These are phyloP conservation scores for Pagetopsis macropterus DNA, from an alignment of 2,797 vertebrate species.

Conservation along the genomic window DNA sequence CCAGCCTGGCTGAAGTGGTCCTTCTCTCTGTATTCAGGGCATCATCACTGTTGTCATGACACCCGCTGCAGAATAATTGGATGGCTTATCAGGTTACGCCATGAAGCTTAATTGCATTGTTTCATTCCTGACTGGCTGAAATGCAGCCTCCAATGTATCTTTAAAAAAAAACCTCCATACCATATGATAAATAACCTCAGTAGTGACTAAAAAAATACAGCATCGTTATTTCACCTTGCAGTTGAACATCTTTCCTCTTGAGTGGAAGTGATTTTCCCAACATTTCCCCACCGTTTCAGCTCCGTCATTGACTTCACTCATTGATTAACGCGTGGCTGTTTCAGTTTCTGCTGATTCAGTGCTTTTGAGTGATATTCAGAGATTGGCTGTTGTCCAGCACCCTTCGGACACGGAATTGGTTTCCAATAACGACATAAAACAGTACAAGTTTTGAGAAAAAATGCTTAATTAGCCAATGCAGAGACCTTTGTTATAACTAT, in stretches of 20 bases:
- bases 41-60: slow-evolving; percentile 75
- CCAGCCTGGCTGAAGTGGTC: slow-evolving; percentile 46
- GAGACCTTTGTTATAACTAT: background rate
- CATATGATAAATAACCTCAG: slow-evolving; percentile 11
- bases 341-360: slow-evolving; percentile 25
- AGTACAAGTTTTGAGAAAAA: slow-evolving; percentile 5
- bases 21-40: slow-evolving; percentile 53
- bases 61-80: slow-evolving; percentile 68
- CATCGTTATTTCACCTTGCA: slow-evolving; percentile 1
- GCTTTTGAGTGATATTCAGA: slow-evolving; percentile 30
- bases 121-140: slow-evolving; percentile 46
- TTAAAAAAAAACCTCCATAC: background rate
- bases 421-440: slow-evolving; percentile 24
- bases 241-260: background rate
- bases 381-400: slow-evolving; percentile 22
- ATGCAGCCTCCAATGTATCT: background rate
- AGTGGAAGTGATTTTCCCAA: slow-evolving; percentile 11
- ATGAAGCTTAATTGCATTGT: slow-evolving; percentile 67
- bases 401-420: slow-evolving; percentile 12
- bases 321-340: slow-evolving; percentile 21
- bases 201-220: background rate
- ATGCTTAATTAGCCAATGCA: background rate
- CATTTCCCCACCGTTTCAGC: slow-evolving; percentile 16
- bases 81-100: slow-evolving; percentile 67
- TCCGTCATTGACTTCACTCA: slow-evolving; percentile 10